Conservation (phyloP, 2,797 vertebrate genomes). For the Phrynocephalus vlangalii region DNA sequence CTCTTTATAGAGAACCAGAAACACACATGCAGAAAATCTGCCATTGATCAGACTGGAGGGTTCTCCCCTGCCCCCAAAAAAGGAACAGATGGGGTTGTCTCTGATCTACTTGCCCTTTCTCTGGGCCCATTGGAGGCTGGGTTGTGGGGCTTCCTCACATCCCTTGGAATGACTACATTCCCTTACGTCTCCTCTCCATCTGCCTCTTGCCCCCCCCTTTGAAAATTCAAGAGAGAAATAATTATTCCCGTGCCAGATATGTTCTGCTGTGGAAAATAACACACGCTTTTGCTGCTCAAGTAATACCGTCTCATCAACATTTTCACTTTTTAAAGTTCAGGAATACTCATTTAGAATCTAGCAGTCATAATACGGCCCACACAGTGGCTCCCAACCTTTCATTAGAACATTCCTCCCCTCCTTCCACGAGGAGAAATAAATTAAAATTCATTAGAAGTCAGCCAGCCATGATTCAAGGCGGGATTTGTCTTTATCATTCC, state of each 20-base stretch:
- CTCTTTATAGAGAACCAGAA: too few relatives aligned
- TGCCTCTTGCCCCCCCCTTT: neutral
- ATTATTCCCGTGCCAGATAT: neutral
- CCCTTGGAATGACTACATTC: too few relatives aligned
- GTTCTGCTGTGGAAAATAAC: neutral
- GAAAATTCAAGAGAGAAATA: neutral
- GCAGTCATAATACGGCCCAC: slow-evolving; percentile 1
- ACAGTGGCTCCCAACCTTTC: neutral
- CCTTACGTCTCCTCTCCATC: neutral
- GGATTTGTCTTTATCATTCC: neutral
- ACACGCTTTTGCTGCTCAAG: neutral
- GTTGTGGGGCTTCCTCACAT: neutral
- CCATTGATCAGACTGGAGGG: too few relatives aligned
- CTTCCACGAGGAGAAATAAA: neutral
- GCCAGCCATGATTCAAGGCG: slow-evolving; percentile 4
- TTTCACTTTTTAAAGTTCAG: neutral
- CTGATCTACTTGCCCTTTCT: too few relatives aligned
- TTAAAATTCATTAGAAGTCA: neutral
- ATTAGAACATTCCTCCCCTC: neutral
- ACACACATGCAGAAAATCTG: too few relatives aligned
- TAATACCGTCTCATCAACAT: neutral
- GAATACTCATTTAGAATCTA: neutral
- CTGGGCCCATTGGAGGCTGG: too few relatives aligned
- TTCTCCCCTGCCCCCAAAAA: too few relatives aligned
- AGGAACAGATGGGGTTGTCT: too few relatives aligned